Base-by-base conservation (phyloP, 2,797 vertebrate species). In the Otolemur crassicaudatus region DNA sequence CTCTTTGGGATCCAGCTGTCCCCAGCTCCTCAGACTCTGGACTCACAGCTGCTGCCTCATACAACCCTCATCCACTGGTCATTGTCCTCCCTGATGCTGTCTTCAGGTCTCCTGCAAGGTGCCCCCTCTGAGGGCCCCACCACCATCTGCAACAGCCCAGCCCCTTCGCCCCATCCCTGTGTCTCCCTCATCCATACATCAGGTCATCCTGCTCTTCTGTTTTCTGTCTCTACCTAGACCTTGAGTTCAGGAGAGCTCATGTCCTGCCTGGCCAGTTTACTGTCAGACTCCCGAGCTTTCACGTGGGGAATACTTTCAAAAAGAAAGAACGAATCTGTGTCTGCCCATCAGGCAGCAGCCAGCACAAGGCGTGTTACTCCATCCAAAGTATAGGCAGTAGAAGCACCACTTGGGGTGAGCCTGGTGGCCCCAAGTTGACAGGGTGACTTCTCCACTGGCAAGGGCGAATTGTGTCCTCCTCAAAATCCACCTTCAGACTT, bases 311-410 rank as follows among this genome's bases (percentile, higher is more conserved):
- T 67, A 19, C 5, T 65, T 61, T 65, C 29, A 14, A 56, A 80
- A 73, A 58, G 27, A 37, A 40, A 56, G 67, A 34, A 27, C 1
- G 7, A 63, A 27, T 9, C 37, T 73, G n/a, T n/a, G n/a, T 16
- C 70, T 56, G 20, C n/a, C 60, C n/a, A 22, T 43, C 23, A 4
- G 34, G 29, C 23, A 16, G 34, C 11, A 6, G 11, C 53, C 79
- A 53, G 8, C 22, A 1, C 6, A 0, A 61, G 14, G 19, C 23
- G 34, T 8, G 17, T 2, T 2, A 1, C 19, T 13, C 16, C 9
- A 46, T 12, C 58, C 27, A 10, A 63, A 31, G 31, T 23, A 2
- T 7, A 56, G 23, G 29, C 53, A 31, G 8, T 5, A 31, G 12
- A 63, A 16, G 29, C 25, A 73, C 12, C 4, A 0, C 7, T 17